phyloP scores from a whole-genome alignment of 2,888 invertebrate species.

The Oscheius myriophilus region DNA sequence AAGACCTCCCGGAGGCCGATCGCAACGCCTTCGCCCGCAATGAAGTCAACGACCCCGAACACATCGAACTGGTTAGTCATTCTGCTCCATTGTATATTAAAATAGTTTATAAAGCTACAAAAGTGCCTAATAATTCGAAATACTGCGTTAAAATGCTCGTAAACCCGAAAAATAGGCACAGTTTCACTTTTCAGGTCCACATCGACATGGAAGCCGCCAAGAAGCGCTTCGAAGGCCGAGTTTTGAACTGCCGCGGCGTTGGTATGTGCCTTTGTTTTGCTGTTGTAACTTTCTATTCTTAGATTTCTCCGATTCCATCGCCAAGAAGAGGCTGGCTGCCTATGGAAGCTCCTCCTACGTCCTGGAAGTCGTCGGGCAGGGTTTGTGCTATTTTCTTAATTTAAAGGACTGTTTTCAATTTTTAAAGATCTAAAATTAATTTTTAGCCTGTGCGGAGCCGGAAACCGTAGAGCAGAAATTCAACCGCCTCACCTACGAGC shows the following conservation, averaged over 20 bases:
- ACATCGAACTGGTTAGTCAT: conserved; percentile 53
- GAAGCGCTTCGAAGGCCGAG: conserved; percentile 57
- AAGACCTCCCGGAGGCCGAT: conserved; percentile 48
- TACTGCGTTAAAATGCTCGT: too few species aligned
- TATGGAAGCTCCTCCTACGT: conserved; percentile 61
- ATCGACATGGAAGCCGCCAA: conserved; percentile 63
- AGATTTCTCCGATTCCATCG: conserved; percentile 66
- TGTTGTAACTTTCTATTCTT: conserved; percentile 5
- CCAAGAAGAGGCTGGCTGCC: conserved; percentile 55
- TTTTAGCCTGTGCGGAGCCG: conserved; percentile 37
- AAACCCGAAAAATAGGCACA: too few species aligned
- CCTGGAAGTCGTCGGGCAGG: conserved; percentile 60
- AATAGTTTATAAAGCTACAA: background rate
- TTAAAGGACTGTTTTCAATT: too few species aligned
- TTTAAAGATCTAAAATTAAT: too few species aligned
- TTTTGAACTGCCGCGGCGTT: conserved; percentile 54
- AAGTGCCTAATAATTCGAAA: too few species aligned
- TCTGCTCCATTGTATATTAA: background rate
- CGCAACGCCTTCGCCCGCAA: conserved; percentile 31
- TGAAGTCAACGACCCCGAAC: conserved; percentile 50
- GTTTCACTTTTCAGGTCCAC: conserved; percentile 45
- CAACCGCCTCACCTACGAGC: conserved; percentile 56
- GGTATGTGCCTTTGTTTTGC: conserved; percentile 43
- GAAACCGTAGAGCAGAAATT: conserved; percentile 63
- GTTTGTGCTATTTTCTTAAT: conserved; percentile 13